phyloP scores from a whole-genome alignment of 1,140 invertebrate species.

The Leptinotarsa undecemlineata region DNA sequence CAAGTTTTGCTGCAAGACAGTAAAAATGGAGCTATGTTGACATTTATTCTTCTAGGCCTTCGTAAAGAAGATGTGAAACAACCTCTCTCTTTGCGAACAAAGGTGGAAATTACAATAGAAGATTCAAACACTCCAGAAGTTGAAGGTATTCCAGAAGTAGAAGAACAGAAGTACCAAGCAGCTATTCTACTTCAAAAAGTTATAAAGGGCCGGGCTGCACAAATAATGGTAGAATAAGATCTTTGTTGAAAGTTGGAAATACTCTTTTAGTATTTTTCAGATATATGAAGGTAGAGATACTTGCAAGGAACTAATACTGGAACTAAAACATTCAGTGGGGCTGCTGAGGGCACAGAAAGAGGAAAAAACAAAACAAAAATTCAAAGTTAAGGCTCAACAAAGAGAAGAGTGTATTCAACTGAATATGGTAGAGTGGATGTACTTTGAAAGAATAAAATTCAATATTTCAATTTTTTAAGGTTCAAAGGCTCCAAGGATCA shows the following conservation, averaged over 20 bases:
- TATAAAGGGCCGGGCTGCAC: conserved; percentile 68
- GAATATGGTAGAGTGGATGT: conserved; percentile 32
- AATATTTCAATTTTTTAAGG: conserved; percentile 26
- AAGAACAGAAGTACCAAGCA: conserved; percentile 63
- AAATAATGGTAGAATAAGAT: conserved; percentile 65
- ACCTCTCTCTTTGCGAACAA: conserved; percentile 36
- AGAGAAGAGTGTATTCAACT: conserved; percentile 45
- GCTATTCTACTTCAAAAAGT: conserved; percentile 67
- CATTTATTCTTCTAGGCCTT: conserved; percentile 27
- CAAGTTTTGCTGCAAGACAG: no score
- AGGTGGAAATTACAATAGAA: conserved; percentile 19
- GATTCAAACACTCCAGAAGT: conserved; percentile 61
- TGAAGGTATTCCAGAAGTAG: conserved; percentile 57
- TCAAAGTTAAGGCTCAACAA: conserved; percentile 56
- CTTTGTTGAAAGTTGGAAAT: neutral
- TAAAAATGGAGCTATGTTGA: no score
- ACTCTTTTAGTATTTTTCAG: conserved; percentile 52
- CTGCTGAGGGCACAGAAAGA: conserved; percentile 60
- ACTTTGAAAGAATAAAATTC: neutral
- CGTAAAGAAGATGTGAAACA: conserved; percentile 31
- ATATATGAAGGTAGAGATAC: conserved; percentile 71
- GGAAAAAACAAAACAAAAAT: conserved; percentile 57
- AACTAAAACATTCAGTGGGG: conserved; percentile 67
- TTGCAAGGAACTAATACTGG: conserved; percentile 68
- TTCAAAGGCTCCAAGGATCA: conserved; percentile 56